Conservation (phyloP, 2,797 vertebrate genomes). For the Novumbra hubbsi region DNA sequence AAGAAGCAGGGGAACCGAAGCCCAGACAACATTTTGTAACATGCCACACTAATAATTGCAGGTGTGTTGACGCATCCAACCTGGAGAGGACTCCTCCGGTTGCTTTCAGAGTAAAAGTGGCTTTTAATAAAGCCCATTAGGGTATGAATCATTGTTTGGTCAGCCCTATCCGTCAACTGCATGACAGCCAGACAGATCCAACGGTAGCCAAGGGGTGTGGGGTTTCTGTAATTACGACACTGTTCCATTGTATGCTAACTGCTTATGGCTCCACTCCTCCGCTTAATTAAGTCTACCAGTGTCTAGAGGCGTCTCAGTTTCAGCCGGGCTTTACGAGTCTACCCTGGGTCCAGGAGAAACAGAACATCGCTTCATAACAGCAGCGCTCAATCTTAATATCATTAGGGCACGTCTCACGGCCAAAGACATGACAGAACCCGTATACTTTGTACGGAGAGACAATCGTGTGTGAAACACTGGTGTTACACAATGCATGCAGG, state of each 20-base stretch:
- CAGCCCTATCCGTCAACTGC: slow-evolving; percentile 43
- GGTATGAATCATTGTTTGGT: slow-evolving; percentile 34
- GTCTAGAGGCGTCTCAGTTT: slow-evolving; percentile 31
- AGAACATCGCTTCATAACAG: slow-evolving; percentile 45
- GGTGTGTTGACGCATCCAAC: slow-evolving; percentile 26
- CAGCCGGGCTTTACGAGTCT: slow-evolving; percentile 43
- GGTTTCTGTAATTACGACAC: slow-evolving; percentile 55
- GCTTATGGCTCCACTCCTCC: slow-evolving; percentile 38
- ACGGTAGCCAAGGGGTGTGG: slow-evolving; percentile 43
- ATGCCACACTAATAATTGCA: neutral
- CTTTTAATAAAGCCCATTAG: slow-evolving; percentile 65
- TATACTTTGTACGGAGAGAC: neutral
- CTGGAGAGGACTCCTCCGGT: slow-evolving; percentile 19
- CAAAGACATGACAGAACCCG: neutral
- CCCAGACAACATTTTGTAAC: neutral
- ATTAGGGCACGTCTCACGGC: slow-evolving; percentile 25
- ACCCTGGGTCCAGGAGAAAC: slow-evolving; percentile 36
- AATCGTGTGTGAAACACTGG: too few species aligned
- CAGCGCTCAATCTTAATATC: slow-evolving; percentile 45
- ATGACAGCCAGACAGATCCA: slow-evolving; percentile 41
- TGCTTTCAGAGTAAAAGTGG: slow-evolving; percentile 49
- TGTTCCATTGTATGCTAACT: slow-evolving; percentile 49
- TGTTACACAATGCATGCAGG: too few species aligned
- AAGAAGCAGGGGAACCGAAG: neutral
- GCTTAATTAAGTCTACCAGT: slow-evolving; percentile 49